phyloP scores from a whole-genome alignment of 1,140 invertebrate species.

The Bombus vancouverensis region DNA sequence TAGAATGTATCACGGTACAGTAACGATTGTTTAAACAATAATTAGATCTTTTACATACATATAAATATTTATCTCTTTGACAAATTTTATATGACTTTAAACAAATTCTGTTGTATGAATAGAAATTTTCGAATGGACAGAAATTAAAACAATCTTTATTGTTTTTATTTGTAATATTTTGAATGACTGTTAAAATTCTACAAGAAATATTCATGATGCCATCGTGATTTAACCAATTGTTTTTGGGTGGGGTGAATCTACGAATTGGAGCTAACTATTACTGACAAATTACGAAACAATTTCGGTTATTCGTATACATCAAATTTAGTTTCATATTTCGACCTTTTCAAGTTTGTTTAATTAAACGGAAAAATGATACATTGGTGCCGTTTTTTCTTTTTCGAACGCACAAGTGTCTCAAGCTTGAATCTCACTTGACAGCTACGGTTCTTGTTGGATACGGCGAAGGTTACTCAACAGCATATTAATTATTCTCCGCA shows the following conservation, averaged over 20 bases:
- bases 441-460: slow-evolving; percentile 1
- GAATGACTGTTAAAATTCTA: neutral
- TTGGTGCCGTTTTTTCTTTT: neutral
- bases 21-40: neutral
- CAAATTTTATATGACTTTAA: neutral
- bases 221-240: neutral
- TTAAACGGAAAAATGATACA: neutral
- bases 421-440: neutral
- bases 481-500: slow-evolving; percentile 34
- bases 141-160: neutral
- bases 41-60: neutral
- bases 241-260: neutral
- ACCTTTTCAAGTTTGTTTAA: neutral
- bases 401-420: neutral
- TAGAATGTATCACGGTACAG: neutral
- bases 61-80: no score
- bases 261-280: neutral
- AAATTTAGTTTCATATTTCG: neutral
- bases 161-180: neutral
- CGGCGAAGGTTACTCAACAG: slow-evolving; percentile 6
- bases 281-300: neutral
- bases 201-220: neutral
- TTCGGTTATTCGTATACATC: no score
- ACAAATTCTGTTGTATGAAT: neutral
- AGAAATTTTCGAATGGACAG: neutral